Evolutionary conservation across 2,113 vertebrate species (phyloP), one percentile per base, ranked within the genome.

Genomic region (Elachura formosa): DNA sequence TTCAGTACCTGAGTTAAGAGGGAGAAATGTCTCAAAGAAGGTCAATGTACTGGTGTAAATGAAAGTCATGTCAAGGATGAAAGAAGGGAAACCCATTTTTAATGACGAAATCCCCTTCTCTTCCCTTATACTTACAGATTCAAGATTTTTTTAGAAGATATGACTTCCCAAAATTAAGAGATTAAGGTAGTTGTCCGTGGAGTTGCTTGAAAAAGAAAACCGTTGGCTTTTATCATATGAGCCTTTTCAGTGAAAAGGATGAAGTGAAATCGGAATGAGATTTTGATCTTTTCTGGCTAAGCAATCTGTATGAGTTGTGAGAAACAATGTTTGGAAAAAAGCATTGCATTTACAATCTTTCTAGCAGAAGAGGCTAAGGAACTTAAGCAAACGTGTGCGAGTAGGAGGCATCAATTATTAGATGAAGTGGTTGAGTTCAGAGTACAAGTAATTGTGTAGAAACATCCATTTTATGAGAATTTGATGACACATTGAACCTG

Each of bases 351-450:
- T 93, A 49, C 55, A 83, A 17, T 80, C 41, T 71, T 81, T 45
- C 76, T 43, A 67, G 67, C 7, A 88, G 73, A 79, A 85, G 78
- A 91, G 22, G 71, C 78, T 93, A 38, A 94, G 91, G 78, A 96
- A 90, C 61, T 91, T 83, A 48, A 12, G 75, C 63, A 89, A 91
- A 96, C 5, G 2, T 63, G 49, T 81, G 61, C 0, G 26, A 91
- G 91, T 97, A 81, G 93, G 96, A 94, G 91, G 75, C 67, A 95
- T 84, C 9, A 19, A 87, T 92, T 94, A 91, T 93, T 93, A 91
- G 68, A 91, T 67, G 66, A 93, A 94, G 78, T 0, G 0, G 54
- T 61, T 81, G 75, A 87, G 89, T 91, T 86, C 95, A 89, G 81
- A 92, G 87, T 80, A 87, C 78, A 95, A 94, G 81, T 76, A 87